Conservation (phyloP, 2,113 vertebrate species). For the Coracopsis vasa region DNA sequence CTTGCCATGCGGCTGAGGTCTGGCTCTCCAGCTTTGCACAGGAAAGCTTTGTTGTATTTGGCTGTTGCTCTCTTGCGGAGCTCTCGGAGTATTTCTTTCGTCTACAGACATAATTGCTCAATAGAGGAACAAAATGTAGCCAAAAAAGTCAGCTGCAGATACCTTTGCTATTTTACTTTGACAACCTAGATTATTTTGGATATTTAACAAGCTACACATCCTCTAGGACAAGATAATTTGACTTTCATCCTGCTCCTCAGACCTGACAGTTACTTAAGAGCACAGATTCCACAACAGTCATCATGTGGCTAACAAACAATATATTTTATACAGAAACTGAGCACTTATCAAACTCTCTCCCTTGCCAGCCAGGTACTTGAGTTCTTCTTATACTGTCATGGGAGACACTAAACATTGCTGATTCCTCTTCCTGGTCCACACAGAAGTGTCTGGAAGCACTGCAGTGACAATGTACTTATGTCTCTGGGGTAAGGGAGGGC, state of each 20-base stretch:
- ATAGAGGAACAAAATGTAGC: background rate
- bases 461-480: background rate
- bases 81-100: background rate
- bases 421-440: background rate
- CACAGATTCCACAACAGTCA: background rate
- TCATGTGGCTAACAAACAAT: background rate
- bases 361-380: background rate
- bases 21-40: background rate
- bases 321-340: background rate
- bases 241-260: background rate
- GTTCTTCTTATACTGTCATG: background rate
- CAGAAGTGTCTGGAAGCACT: background rate
- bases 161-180: background rate
- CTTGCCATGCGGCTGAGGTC: background rate
- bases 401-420: background rate
- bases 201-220: background rate
- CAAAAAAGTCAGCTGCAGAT: background rate
- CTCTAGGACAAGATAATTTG: background rate
- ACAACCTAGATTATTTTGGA: background rate
- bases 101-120: background rate
- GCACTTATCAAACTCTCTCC: background rate
- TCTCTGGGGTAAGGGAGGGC: background rate
- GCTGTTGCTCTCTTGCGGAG: background rate
- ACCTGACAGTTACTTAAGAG: background rate
- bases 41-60: slow-evolving; percentile 20